Percentiles rank a stretch among this genome's conserved stretches.
Evolutionary conservation across 2,113 vertebrate genomes (phyloP).

Genomic region (Alces alces): DNA sequence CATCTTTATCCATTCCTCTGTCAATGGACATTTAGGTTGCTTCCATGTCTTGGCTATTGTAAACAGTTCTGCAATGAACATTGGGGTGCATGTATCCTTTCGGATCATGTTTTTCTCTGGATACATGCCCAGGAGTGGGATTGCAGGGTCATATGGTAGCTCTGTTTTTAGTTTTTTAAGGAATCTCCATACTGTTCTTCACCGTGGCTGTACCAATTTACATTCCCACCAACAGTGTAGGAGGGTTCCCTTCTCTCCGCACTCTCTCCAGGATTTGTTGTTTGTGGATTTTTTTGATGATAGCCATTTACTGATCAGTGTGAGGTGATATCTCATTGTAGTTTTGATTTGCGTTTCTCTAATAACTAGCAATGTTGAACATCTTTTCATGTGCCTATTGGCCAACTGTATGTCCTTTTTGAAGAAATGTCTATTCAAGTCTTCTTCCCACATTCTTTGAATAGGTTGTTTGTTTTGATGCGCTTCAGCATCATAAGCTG

Average conservation of each 20-base stretch:
- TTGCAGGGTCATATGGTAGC: neutral
- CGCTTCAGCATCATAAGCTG: neutral
- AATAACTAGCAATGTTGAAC: neutral
- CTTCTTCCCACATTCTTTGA: neutral
- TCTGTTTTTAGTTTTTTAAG: neutral
- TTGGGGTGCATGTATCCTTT: neutral
- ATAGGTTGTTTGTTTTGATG: neutral
- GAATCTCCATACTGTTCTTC: neutral
- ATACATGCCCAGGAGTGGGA: neutral
- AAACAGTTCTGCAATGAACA: neutral
- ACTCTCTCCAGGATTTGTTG: neutral
- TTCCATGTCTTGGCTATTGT: neutral
- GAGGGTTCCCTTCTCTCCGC: neutral
- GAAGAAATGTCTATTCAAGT: neutral
- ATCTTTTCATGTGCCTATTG: neutral
- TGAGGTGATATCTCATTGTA: neutral
- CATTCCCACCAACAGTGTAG: neutral
- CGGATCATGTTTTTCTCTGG: neutral
- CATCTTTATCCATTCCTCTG: neutral
- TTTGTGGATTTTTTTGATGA: neutral
- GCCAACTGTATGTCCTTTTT: neutral
- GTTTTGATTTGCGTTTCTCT: neutral
- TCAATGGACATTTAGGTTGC: neutral
- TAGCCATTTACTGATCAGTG: neutral
- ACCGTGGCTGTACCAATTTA: neutral